Percentiles rank a stretch among this genome's conserved stretches.
phyloP scores from a whole-genome alignment of 2,888 invertebrate genomes.

The Amphimallon solstitiale region DNA sequence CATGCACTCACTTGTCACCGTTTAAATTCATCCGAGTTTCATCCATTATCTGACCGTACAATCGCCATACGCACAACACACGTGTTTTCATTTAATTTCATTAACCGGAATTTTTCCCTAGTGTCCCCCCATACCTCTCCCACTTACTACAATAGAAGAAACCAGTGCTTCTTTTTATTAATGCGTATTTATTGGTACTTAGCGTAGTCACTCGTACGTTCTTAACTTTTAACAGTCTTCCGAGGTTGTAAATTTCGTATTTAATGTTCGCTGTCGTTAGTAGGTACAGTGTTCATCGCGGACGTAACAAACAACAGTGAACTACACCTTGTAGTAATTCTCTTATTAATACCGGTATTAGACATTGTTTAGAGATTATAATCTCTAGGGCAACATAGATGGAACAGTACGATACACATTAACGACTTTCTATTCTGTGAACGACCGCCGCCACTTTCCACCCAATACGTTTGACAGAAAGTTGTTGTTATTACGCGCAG shows the following conservation, averaged over 20 bases:
- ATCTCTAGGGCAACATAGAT: conserved; percentile 18
- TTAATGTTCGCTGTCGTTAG: conserved; percentile 7
- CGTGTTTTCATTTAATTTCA: conserved; percentile 12
- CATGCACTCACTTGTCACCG: too few relatives aligned
- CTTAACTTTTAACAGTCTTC: conserved; percentile 22
- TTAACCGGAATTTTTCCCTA: not conserved
- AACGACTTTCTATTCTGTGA: conserved; percentile 6
- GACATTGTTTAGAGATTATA: conserved; percentile 28
- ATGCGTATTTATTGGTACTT: conserved; percentile 25
- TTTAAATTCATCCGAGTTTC: too few relatives aligned
- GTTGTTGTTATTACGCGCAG: too few relatives aligned
- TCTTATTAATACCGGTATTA: conserved; percentile 22
- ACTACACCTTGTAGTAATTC: conserved; percentile 12
- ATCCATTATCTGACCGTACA: not conserved
- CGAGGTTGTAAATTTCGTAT: conserved; percentile 15
- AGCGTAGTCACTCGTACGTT: conserved; percentile 10
- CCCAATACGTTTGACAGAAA: not conserved
- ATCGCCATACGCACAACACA: not conserved
- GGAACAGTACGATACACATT: conserved; percentile 8
- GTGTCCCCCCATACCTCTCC: not conserved
- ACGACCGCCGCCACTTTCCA: conserved; percentile 2
- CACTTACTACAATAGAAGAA: not conserved
- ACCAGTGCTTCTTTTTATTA: conserved; percentile 10
- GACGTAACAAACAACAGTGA: conserved; percentile 20
- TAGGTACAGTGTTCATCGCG: too few relatives aligned